Evolutionary conservation across 2,113 vertebrate genomes (phyloP).

Genomic region (Lepus europaeus): DNA sequence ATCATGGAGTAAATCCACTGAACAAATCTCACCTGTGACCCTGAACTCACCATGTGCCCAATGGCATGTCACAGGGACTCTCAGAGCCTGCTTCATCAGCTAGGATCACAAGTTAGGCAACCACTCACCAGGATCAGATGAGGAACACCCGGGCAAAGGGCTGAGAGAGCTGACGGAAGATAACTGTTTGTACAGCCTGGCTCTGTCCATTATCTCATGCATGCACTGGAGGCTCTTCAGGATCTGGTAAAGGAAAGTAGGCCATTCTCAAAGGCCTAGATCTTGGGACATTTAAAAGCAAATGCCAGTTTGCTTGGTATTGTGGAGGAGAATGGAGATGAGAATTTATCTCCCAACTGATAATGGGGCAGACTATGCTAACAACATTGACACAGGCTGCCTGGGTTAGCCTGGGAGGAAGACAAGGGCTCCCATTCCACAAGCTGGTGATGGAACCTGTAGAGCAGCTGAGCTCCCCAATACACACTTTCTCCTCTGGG

Average conservation of each 20-base stretch:
- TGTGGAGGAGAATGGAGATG: conserved; percentile 44
- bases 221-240: background rate
- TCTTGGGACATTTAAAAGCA: conserved; percentile 62
- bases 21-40: conserved; percentile 25
- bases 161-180: background rate
- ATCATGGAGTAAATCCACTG: background rate
- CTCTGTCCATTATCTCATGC: background rate
- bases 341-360: conserved; percentile 50
- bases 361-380: background rate
- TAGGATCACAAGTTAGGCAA: background rate
- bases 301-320: conserved; percentile 21
- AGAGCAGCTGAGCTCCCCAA: background rate
- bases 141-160: background rate
- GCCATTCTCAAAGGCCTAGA: background rate
- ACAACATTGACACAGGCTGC: background rate
- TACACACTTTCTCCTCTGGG: background rate
- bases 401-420: background rate
- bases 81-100: background rate
- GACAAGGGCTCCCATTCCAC: background rate
- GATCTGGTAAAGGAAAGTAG: conserved; percentile 30
- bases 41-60: background rate
- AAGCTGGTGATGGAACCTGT: background rate
- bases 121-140: background rate
- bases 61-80: background rate
- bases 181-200: background rate